Evolutionary conservation across 2,797 vertebrate genomes (phyloP).

Genomic region (Muscicapa striata): DNA sequence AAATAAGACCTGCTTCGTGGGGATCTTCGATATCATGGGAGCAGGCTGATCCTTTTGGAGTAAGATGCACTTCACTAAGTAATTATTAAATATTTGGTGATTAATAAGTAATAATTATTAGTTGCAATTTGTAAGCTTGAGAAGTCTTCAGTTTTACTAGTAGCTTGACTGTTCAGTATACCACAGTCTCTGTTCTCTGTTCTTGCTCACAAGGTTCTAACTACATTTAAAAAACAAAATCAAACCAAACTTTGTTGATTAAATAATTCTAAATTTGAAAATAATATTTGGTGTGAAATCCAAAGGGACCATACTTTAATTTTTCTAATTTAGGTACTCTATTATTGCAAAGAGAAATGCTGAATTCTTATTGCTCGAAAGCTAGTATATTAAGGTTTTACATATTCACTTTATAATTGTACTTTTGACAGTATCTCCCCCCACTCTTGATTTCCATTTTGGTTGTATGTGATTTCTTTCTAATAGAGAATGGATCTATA

Average conservation of each 20-base stretch:
- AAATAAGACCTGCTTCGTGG: slow-evolving; percentile 91
- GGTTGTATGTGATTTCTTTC: neutral
- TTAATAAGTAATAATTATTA: neutral
- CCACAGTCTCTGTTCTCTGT: neutral
- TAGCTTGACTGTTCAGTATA: neutral
- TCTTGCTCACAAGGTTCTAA: neutral
- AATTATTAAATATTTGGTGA: neutral
- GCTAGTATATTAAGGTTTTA: neutral
- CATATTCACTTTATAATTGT: neutral
- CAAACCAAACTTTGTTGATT: neutral
- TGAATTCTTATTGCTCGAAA: neutral
- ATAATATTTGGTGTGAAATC: neutral
- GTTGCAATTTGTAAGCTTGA: neutral
- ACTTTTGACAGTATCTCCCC: neutral
- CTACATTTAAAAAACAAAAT: neutral
- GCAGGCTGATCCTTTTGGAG: slow-evolving; percentile 91
- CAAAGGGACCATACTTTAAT: neutral
- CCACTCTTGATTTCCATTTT: neutral
- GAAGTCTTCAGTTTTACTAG: neutral
- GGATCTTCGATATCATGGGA: slow-evolving; percentile 91
- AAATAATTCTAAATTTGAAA: neutral
- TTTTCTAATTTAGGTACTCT: neutral
- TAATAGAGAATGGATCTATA: neutral
- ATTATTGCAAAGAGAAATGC: neutral
- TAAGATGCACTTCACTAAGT: slow-evolving; percentile 67